Evolutionary conservation across 2,888 invertebrate species (phyloP), one percentile per base, ranked within the genome.

Genomic region (Plagodis dolabraria): DNA sequence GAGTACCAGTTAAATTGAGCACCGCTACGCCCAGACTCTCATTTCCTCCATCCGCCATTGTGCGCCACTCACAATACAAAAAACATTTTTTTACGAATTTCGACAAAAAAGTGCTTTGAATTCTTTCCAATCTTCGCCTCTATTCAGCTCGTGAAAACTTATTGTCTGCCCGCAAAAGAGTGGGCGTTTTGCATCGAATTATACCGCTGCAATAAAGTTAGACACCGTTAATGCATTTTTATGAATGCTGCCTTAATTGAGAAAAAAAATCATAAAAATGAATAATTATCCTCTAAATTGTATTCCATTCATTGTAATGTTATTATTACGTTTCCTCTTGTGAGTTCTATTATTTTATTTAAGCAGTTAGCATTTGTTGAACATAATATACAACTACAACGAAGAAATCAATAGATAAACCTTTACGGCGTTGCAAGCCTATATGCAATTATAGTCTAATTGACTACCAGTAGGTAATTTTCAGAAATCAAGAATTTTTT

Each of bases 121-220:
- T 88, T 89, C 86, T 89, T 90, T 86, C 89, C 90, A 91, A 92
- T 92, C 88, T 90, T 88, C 87, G 86, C 86, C 79, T 88, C 88
- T 79, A 87, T 91, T 91, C 89, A 87, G 79, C 77, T 80, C 81
- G 84, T 82, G 82, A 80, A 87, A 87, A 84, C 85, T 87, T 87
- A 87, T 90, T 87, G 89, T 89, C 87, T 88, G 79, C 76, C 75
- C 73, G 81, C 80, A 77, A 82, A 79, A 80, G 80, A 77, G 79
- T 76, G 73, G 62, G 72, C 71, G 67, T 73, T 71, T 67, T 12
- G 48, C 56, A 61, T 68, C 65, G 69, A 72, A 74, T 78, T 79
- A 76, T 76, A 75, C 67, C 68, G 76, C 76, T 72, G 79, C 78
- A 74, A 80, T 79, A 77, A 79, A 79, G 12, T 55, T 53, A 58